Evolutionary conservation across 1,140 invertebrate genomes (phyloP).

Genomic region (Temnothorax nylanderi): DNA sequence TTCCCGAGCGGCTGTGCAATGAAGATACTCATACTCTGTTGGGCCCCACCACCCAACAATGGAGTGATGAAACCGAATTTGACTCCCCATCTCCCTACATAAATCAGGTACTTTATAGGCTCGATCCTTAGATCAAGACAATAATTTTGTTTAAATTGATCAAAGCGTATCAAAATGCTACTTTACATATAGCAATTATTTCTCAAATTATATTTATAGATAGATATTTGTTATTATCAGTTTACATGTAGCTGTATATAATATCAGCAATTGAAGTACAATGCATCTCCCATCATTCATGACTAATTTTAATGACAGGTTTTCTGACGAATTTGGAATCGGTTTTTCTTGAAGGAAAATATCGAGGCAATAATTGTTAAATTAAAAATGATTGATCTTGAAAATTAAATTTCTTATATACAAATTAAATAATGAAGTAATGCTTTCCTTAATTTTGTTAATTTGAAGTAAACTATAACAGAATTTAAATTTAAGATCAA

Average conservation of each 20-base stretch:
- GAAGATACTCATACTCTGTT: constrained; percentile 93
- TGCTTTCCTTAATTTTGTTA: not conserved
- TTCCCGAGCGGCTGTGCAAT: constrained; percentile 92
- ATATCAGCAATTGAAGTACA: constrained; percentile 3
- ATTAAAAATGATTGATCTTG: not conserved
- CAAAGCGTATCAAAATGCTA: constrained; percentile 31
- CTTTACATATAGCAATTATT: constrained; percentile 43
- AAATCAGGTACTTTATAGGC: constrained; percentile 80
- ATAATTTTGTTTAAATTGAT: constrained; percentile 39
- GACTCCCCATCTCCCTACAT: constrained; percentile 80
- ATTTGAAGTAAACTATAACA: not conserved
- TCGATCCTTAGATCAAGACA: constrained; percentile 53
- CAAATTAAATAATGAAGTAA: constrained; percentile 4
- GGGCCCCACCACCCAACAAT: constrained; percentile 84
- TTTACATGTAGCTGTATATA: constrained; percentile 15
- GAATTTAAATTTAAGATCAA: not conserved
- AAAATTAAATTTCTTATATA: not conserved
- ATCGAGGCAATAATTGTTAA: not conserved
- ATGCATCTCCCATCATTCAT: not conserved
- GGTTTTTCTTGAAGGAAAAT: not conserved
- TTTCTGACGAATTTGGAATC: not conserved
- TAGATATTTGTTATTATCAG: constrained; percentile 20
- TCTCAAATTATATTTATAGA: constrained; percentile 27
- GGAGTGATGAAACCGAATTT: constrained; percentile 85
- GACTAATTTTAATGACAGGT: not conserved